A percentile compares a stretch with the other conserved stretches of the same genome.
Conservation (phyloP, 1,140 invertebrate genomes). For the Popillia japonica region DNA sequence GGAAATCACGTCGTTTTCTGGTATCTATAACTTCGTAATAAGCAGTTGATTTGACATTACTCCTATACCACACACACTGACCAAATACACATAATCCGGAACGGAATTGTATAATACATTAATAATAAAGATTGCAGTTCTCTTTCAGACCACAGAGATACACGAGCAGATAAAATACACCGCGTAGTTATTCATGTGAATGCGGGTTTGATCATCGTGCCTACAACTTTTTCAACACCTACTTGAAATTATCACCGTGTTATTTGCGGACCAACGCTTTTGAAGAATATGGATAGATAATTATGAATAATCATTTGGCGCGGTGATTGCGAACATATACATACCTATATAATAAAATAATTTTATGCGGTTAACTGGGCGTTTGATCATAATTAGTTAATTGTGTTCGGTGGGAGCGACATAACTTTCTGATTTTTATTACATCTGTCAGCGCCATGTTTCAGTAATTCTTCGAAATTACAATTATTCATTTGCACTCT, state of each 20-base stretch:
- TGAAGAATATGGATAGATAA: not conserved
- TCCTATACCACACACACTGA: too few species aligned
- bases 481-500: not conserved
- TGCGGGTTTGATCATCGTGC: constrained; percentile 2
- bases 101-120: too few species aligned
- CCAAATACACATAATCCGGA: too few species aligned
- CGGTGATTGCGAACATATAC: not conserved
- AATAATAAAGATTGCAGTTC: too few species aligned
- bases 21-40: too few species aligned
- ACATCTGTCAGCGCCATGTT: not conserved
- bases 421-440: not conserved
- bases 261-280: not conserved
- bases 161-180: too few species aligned
- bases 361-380: constrained; percentile 2
- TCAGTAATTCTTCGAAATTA: not conserved
- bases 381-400: not conserved
- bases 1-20: too few species aligned
- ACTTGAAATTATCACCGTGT: constrained; percentile 9
- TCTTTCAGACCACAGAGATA: too few species aligned
- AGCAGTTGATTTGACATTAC: too few species aligned
- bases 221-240: constrained; percentile 14
- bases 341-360: not conserved
- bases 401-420: not conserved
- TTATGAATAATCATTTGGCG: not conserved
- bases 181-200: not conserved